Evolutionary conservation across 2,113 vertebrate genomes (phyloP).

Genomic region (Psilopsiagon aurifrons): DNA sequence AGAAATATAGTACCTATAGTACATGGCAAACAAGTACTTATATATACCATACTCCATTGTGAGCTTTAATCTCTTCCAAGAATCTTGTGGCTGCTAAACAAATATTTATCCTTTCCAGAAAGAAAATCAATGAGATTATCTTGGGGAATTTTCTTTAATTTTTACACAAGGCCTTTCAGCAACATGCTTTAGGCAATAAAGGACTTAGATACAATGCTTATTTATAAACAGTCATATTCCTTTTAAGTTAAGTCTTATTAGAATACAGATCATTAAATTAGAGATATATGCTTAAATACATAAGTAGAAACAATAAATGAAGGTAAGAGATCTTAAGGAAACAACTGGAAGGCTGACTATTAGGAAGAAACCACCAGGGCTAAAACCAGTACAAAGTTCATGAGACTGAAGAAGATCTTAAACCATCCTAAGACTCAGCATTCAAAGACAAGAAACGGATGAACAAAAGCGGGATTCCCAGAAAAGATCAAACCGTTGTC

Average conservation of each 20-base stretch:
- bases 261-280: not conserved
- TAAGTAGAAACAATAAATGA: not conserved
- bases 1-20: not conserved
- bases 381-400: not conserved
- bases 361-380: not conserved
- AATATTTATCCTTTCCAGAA: not conserved
- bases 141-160: not conserved
- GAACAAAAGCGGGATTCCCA: not conserved
- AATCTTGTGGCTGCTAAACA: not conserved
- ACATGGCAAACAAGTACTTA: not conserved
- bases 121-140: not conserved
- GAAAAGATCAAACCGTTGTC: not conserved
- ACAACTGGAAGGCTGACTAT: not conserved
- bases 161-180: not conserved
- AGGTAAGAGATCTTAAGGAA: not conserved
- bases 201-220: not conserved
- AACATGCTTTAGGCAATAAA: not conserved
- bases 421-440: not conserved
- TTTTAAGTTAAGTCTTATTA: not conserved
- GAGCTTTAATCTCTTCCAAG: not conserved
- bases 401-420: not conserved
- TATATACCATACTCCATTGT: not conserved
- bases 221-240: not conserved
- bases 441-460: not conserved
- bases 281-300: not conserved